Evolutionary conservation across 2,797 vertebrate species (phyloP).

Genomic region (Eutrigla gurnardus): DNA sequence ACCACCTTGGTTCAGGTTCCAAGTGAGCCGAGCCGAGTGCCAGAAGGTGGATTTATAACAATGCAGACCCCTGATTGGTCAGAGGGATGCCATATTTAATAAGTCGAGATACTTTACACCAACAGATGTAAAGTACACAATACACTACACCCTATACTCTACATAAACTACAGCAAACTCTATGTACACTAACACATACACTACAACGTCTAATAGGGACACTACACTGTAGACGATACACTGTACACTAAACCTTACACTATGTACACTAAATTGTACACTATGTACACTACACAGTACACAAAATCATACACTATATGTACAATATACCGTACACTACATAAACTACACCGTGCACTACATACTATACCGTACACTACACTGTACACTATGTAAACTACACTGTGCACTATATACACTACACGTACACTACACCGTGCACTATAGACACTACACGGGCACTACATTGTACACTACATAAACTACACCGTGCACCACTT

Average conservation of each 20-base stretch:
- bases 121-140: no score
- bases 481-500: neutral
- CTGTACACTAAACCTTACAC: neutral
- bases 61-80: no score
- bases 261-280: neutral
- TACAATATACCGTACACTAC: neutral
- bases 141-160: no score
- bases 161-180: no score
- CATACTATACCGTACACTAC: neutral
- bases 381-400: neutral
- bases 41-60: no score
- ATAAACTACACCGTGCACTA: neutral
- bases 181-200: neutral
- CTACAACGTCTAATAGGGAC: fast-evolving
- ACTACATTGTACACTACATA: neutral
- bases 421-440: neutral
- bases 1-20: neutral
- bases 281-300: neutral
- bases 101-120: no score
- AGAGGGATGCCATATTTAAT: no score
- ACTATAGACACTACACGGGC: neutral
- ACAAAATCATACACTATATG: no score
- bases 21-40: no score
- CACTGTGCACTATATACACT: neutral
- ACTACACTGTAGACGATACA: neutral